These are phyloP conservation scores for Oreohelix idahoensis DNA, from an alignment of 1,140 invertebrate genomes.

Conservation along the genomic window DNA sequence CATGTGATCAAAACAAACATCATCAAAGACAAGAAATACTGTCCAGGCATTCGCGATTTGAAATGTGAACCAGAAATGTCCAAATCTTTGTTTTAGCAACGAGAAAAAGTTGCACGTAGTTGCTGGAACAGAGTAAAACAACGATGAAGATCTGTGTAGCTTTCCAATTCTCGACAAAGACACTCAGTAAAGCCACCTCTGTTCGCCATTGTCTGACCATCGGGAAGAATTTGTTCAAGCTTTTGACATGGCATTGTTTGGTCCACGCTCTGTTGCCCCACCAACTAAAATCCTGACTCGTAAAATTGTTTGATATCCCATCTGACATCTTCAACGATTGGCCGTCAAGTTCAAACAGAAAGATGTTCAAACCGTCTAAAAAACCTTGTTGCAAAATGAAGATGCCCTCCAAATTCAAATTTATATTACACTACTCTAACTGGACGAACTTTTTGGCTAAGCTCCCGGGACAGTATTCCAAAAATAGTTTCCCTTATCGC, in stretches of 20 bases:
- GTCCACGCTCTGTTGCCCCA: neutral
- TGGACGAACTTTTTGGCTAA: too few species aligned
- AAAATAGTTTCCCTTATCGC: too few species aligned
- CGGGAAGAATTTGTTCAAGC: neutral
- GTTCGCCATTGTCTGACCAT: neutral
- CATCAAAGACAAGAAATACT: neutral
- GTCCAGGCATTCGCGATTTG: neutral
- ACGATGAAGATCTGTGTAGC: neutral
- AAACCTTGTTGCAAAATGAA: too few species aligned
- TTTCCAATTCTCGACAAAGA: neutral
- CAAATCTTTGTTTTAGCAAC: neutral
- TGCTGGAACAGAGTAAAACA: neutral
- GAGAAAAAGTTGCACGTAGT: neutral
- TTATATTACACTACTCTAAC: too few species aligned
- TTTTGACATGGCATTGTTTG: neutral
- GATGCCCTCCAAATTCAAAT: too few species aligned
- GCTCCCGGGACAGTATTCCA: too few species aligned
- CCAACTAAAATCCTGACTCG: conserved; percentile 1
- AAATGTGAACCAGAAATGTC: neutral
- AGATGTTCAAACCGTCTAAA: too few species aligned
- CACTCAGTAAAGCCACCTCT: neutral
- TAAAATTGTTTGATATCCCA: neutral
- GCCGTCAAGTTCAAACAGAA: neutral
- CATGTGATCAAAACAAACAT: neutral
- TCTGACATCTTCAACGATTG: neutral